Evolutionary conservation across 2,888 invertebrate genomes (phyloP), one percentile per base, ranked within the genome.

Genomic region (Lasioglossum oenotherae): DNA sequence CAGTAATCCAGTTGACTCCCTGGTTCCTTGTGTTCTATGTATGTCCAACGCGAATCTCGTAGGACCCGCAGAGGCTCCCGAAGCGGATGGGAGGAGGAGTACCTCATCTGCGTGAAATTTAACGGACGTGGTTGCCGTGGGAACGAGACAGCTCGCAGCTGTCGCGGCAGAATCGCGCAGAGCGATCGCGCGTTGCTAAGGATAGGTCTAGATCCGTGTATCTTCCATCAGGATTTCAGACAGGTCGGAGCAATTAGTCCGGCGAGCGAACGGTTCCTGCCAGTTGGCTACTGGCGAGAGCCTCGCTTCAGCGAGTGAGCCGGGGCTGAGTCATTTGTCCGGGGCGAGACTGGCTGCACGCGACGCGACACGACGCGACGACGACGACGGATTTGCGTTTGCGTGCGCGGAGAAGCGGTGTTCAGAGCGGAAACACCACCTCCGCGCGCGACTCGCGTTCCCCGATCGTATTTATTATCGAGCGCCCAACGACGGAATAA

Each of bases 331-430:
- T 60, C 67, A 87, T 85, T 85, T 80, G 87, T 80, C 78, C 74
- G 69, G 73, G 74, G 64, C 46, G 80, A 67, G 74, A 72, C 82
- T 75, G 82, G 81, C 80, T 80, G 80, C 78, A 84, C 87, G 81
- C 85, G 74, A 73, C 49, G 49, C 53, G 23, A 53, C 49, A 14
- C 44, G 46, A 84, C 86, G 80, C 84, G 74, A 73, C 49, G 49
- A 35, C 53, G 53, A 53, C 53, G 53, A 53, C 38, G 69, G 67
- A 69, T 38, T 31, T 19, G 67, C 67, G 31, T 35, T n/a, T 31
- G 67, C 67, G 67, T 16, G 69, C 69, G 38, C 35, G 69, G 38
- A 38, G 67, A 69, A 69, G 69, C 23, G 38, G 38, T 69, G 23
- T 35, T 19, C 67, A 19, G 67, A 38, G 12, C 69, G 69, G 69